Evolutionary conservation across 2,888 invertebrate genomes (phyloP), one percentile per base, ranked within the genome.

Genomic region (Drosophila parthenogenetica): DNA sequence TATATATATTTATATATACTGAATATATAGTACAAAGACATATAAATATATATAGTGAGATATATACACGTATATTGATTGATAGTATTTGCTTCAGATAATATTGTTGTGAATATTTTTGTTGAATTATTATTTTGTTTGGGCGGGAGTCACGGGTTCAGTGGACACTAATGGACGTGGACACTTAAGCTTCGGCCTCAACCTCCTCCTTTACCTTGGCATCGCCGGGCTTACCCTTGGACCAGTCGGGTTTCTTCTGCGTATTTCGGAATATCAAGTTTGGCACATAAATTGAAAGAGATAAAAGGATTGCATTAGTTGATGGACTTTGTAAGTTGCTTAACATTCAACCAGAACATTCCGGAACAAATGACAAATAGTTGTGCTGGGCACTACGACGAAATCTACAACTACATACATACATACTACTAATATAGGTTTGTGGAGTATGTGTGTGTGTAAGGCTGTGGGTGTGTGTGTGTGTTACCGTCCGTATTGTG

Each of bases 191-290:
- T 94, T 97, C 96, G 93, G 95, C 95, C 93, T 94, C 94, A 93
- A 95, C 95, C 93, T 95, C 97, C 94, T 96, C 96, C 94, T 96
- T 96, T 94, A 95, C 95, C 95, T 97, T 96, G 93, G 95, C 95
- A 91, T 97, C 97, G 91, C 96, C 96, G 92, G 95, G 95, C 93
- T 97, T 97, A 93, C 94, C 94, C 95, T 97, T 97, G 93, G 97
- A 97, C 97, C 97, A 97, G 94, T 97, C 97, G 91, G 97, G 97
- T 93, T 97, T 97, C 94, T 97, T 97, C 97, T 97, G 96, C 91
- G 55, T 45, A 60, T 17, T 65, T 50, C 45, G 42, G n/a, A 17
- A 16, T 53, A 16, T 53, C 25, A 10, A 22, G 32, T 29, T 3
- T 4, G 11, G 46, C 25, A 42, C 17, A 29, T 37, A 40, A 40